Base-by-base conservation (phyloP, 2,113 vertebrate species). In the Anoura caudifer region DNA sequence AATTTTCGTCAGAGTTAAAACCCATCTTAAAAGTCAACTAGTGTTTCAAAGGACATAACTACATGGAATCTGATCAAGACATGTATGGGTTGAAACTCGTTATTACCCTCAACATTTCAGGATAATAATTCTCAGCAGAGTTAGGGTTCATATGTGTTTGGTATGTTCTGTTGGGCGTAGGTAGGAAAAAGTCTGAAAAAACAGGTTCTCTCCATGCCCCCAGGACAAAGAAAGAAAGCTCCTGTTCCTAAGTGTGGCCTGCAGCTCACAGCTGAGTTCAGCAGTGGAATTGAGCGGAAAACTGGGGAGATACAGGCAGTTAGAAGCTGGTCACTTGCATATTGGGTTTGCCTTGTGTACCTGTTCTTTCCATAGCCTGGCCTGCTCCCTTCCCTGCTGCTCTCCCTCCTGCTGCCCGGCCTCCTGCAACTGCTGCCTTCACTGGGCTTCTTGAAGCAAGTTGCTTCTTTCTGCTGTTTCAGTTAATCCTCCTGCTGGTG, bases 331-430 rank as follows among this genome's bases (percentile, higher is more conserved):
- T 99, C 99, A 2, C 99, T 99, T 96, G 99, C 99, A 98, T 93
- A 99, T 95, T 0, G 99, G 99, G 61, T 99, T 99, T 41, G 99
- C 99, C 96, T 99, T 99, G 98, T 99, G 99, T 3, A 99, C 99
- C 99, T 99, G 97, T 14, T 99, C 99, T 50, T 99, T 99, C 4
- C 99, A 98, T 24, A 99, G 97, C 70, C 96, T 98, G 45, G 98
- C 63, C 14, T 99, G 47, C 85, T 99, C 99, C 94, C 99, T 98
- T 72, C 98, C 99, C 84, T 98, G 96, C 13, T 56, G 97, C 77
- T 99, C 98, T 52, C 99, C 99, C 65, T 98, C 87, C 41, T 97
- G 94, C 33, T 89, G 98, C 5, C 98, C 97, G 73, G 95, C 17
- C 45, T 98, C 85, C 93, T 99, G 99, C 81, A 98, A 96, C 56